phyloP scores from a whole-genome alignment of 2,797 vertebrate genomes.

The Poeciliopsis presidionis region DNA sequence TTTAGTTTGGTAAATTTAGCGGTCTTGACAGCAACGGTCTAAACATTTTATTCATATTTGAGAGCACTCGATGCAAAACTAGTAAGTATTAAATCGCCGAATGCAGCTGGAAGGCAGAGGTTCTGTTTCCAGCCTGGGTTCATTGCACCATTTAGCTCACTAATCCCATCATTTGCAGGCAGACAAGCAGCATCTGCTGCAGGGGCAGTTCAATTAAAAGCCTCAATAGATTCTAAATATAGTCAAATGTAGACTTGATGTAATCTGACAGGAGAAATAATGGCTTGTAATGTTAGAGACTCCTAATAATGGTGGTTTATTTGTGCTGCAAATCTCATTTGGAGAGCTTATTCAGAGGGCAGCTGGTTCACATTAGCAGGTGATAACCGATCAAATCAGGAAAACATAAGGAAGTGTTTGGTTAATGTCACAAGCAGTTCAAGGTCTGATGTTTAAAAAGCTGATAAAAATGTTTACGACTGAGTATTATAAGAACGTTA shows the following conservation, averaged over 20 bases:
- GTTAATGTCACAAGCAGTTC: neutral
- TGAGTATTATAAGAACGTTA: neutral
- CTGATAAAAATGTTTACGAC: neutral
- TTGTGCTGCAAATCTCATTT: neutral
- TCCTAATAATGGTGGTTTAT: neutral
- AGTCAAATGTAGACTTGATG: neutral
- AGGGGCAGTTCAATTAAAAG: slow-evolving; percentile 44
- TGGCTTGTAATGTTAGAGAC: neutral
- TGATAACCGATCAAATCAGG: neutral
- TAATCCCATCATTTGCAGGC: slow-evolving; percentile 16
- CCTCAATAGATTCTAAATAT: slow-evolving; percentile 28
- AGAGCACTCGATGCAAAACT: neutral
- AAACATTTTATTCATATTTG: too few species aligned
- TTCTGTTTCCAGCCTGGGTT: slow-evolving; percentile 9
- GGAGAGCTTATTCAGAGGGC: neutral
- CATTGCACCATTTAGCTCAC: slow-evolving; percentile 12
- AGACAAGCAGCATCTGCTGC: neutral
- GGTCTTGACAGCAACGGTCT: too few species aligned
- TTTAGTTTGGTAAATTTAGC: too few species aligned
- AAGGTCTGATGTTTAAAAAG: neutral
- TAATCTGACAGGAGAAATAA: neutral
- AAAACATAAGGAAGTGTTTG: neutral
- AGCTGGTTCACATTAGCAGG: neutral
- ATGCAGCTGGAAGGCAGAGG: slow-evolving; percentile 10
- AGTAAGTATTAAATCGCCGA: slow-evolving; percentile 7